Evolutionary conservation across 2,797 vertebrate species (phyloP).

Genomic region (Acanthiza pusilla): DNA sequence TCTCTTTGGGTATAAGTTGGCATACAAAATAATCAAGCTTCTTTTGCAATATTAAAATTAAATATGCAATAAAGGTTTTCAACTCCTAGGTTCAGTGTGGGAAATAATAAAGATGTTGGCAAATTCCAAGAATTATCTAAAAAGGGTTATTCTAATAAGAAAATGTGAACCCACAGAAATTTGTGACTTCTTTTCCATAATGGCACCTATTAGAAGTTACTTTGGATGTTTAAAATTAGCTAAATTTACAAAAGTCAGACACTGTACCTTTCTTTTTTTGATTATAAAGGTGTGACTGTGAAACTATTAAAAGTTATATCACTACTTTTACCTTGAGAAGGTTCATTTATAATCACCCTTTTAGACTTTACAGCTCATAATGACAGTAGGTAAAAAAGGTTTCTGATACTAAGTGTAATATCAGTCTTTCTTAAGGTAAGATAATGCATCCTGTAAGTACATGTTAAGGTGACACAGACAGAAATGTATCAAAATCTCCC

Average conservation of each 20-base stretch:
- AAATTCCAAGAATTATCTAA: not conserved
- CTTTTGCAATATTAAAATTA: not conserved
- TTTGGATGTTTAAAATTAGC: not conserved
- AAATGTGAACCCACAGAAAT: not conserved
- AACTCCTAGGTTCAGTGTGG: not conserved
- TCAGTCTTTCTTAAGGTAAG: not conserved
- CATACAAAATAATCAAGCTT: not conserved
- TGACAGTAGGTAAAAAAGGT: not conserved
- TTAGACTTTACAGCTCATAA: not conserved
- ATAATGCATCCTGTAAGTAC: not conserved
- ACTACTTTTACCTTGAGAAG: not conserved
- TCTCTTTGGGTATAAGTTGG: slow-evolving; percentile 9
- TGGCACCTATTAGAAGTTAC: not conserved
- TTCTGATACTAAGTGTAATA: not conserved
- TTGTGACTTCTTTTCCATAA: not conserved
- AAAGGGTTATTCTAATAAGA: not conserved
- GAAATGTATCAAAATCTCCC: not conserved
- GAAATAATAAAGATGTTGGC: not conserved
- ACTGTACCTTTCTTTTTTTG: not conserved
- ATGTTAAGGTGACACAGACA: not conserved
- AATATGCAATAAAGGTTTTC: not conserved
- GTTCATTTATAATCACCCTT: not conserved
- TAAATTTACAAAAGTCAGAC: not conserved
- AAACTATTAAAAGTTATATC: not conserved
- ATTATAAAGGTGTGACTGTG: not conserved